These are phyloP conservation scores for Exocentrus adspersus DNA, from an alignment of 2,888 invertebrate genomes.

Conservation along the genomic window DNA sequence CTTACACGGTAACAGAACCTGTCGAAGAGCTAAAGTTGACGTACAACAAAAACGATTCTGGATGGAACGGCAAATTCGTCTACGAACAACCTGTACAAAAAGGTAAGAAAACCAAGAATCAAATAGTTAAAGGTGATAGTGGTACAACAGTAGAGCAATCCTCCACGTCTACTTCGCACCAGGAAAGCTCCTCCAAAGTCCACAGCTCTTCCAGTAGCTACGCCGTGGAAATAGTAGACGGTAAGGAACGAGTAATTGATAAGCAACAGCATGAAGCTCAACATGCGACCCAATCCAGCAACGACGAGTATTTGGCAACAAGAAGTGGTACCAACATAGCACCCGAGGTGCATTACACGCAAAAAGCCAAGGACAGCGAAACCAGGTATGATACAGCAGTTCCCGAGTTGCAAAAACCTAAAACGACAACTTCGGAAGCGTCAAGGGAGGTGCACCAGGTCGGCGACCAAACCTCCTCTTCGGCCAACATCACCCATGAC, in stretches of 20 bases:
- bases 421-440: conserved; percentile 64
- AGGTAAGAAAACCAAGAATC: conserved; percentile 40
- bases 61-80: conserved; percentile 66
- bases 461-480: conserved; percentile 55
- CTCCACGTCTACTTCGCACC: conserved; percentile 62
- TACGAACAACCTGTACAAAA: conserved; percentile 56
- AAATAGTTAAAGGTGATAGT: conserved; percentile 34
- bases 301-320: conserved; percentile 67
- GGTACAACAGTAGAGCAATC: conserved; percentile 51
- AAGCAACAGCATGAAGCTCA: conserved; percentile 69
- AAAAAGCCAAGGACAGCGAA: conserved; percentile 67
- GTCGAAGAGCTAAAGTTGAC: conserved; percentile 58
- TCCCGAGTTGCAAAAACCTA: conserved; percentile 62
- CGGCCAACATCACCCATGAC: conserved; percentile 49
- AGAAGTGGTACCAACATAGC: conserved; percentile 69
- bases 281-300: conserved; percentile 49
- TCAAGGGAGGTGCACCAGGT: conserved; percentile 61
- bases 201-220: conserved; percentile 74
- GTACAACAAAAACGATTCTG: conserved; percentile 62
- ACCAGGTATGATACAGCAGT: conserved; percentile 69
- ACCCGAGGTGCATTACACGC: conserved; percentile 67
- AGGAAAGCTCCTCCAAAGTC: conserved; percentile 67
- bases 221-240: conserved; percentile 73
- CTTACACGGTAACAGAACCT: conserved; percentile 62
- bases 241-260: conserved; percentile 71